Evolutionary conservation across 2,113 vertebrate species (phyloP).

Genomic region (Gobius niger): DNA sequence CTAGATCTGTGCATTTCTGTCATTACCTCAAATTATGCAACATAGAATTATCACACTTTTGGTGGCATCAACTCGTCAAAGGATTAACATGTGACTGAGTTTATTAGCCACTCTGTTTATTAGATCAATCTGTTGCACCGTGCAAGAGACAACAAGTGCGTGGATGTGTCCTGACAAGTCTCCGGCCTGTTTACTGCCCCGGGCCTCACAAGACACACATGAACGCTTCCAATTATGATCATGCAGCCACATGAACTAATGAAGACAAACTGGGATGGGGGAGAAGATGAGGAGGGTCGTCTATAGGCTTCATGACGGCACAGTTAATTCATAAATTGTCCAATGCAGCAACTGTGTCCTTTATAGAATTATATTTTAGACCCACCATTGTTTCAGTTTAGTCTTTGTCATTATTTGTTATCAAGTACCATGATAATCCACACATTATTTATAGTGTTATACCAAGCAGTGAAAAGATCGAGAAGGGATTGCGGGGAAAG

Average conservation of each 20-base stretch:
- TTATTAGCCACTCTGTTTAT: conserved; percentile 42
- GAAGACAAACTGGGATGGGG: conserved; percentile 5
- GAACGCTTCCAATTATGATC: conserved; percentile 42
- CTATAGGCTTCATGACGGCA: not conserved
- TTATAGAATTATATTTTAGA: too few relatives aligned
- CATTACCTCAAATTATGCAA: too few relatives aligned
- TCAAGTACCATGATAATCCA: too few relatives aligned
- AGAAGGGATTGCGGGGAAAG: too few relatives aligned
- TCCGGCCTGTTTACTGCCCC: conserved; percentile 58
- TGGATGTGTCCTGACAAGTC: conserved; percentile 42
- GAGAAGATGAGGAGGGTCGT: conserved; percentile 12
- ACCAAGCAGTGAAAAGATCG: not conserved
- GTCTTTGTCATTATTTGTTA: too few relatives aligned
- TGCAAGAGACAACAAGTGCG: conserved; percentile 34
- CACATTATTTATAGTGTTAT: too few relatives aligned
- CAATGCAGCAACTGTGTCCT: not conserved
- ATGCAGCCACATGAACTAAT: conserved; percentile 36
- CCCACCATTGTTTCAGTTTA: too few relatives aligned
- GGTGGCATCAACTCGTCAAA: conserved; percentile 14
- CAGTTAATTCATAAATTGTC: not conserved
- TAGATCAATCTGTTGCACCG: conserved; percentile 52
- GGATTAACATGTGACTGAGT: conserved; percentile 50
- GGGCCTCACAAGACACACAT: conserved; percentile 47
- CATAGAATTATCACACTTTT: too few relatives aligned
- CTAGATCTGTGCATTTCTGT: too few relatives aligned